Conservation (phyloP, 2,888 invertebrate genomes). For the Meiosimyza decipiens region DNA sequence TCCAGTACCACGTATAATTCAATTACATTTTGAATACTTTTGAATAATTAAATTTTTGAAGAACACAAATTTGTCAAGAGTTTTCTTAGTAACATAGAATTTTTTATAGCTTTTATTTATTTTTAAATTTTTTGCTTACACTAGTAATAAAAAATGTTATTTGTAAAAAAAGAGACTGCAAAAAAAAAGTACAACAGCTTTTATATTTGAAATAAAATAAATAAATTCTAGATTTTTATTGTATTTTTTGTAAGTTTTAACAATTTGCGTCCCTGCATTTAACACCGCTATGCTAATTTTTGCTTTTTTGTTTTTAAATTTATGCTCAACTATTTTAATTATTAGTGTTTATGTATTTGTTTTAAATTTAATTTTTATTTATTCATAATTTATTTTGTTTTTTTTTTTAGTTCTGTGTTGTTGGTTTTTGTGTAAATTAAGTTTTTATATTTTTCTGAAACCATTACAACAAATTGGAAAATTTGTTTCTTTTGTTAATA, state of each 20-base stretch:
- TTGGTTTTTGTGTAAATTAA: constrained; percentile 6
- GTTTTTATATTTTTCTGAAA: constrained; percentile 36
- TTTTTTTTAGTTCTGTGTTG: neutral
- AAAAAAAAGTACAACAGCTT: neutral
- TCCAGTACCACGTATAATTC: no score
- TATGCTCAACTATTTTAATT: constrained; percentile 1
- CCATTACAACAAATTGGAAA: constrained; percentile 42
- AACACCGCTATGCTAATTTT: constrained; percentile 41
- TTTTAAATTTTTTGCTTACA: no score
- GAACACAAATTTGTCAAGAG: no score
- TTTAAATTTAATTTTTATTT: constrained; percentile 25
- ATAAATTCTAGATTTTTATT: neutral
- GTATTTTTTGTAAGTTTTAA: constrained; percentile 28
- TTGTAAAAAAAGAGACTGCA: constrained; percentile 3
- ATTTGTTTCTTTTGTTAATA: constrained; percentile 38
- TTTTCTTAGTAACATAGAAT: no score
- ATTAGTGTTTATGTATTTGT: constrained; percentile 11
- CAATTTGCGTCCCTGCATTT: constrained; percentile 50
- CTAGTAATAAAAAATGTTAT: no score
- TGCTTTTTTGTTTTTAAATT: neutral
- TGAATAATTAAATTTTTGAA: no score
- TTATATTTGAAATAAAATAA: neutral
- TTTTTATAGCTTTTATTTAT: no score
- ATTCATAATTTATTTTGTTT: neutral
- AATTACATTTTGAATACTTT: no score